Conservation (phyloP, 2,888 invertebrate genomes). For the Frankliniella intonsa region DNA sequence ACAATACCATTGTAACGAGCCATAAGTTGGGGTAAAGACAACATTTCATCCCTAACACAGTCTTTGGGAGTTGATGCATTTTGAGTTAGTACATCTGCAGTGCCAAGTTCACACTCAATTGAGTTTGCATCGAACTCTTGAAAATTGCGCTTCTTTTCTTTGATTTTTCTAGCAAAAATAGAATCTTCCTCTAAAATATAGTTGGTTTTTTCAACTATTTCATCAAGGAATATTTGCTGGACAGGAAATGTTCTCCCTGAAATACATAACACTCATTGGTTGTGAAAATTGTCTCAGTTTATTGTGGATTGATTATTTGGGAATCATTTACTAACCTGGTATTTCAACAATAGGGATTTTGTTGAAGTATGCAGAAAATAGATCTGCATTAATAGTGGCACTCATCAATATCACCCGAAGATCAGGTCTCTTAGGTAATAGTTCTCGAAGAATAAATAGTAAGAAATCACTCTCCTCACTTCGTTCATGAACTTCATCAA, state of each 20-base stretch:
- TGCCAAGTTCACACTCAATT: conserved; percentile 33
- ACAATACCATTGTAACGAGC: conserved; percentile 58
- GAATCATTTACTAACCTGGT: conserved; percentile 54
- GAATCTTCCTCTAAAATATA: conserved; percentile 61
- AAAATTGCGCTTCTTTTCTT: conserved; percentile 50
- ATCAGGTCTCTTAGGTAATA: conserved; percentile 65
- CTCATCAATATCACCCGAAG: conserved; percentile 88
- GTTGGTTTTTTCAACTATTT: conserved; percentile 63
- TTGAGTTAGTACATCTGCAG: conserved; percentile 52
- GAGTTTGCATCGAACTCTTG: conserved; percentile 23
- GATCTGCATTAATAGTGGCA: conserved; percentile 79
- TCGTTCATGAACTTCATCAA: conserved; percentile 92
- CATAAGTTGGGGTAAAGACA: conserved; percentile 60
- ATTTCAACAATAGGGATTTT: conserved; percentile 73
- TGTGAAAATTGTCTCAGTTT: neutral
- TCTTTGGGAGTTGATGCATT: conserved; percentile 56
- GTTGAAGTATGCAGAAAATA: conserved; percentile 80
- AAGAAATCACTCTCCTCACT: conserved; percentile 88
- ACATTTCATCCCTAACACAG: conserved; percentile 64
- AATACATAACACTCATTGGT: conserved; percentile 27
- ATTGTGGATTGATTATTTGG: neutral
- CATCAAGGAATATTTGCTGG: conserved; percentile 73
- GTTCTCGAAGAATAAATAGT: conserved; percentile 72
- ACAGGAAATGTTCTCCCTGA: conserved; percentile 73
- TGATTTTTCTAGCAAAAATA: conserved; percentile 59